These are phyloP conservation scores for Salarias fasciatus DNA, from an alignment of 2,797 vertebrate species.

Conservation along the genomic window DNA sequence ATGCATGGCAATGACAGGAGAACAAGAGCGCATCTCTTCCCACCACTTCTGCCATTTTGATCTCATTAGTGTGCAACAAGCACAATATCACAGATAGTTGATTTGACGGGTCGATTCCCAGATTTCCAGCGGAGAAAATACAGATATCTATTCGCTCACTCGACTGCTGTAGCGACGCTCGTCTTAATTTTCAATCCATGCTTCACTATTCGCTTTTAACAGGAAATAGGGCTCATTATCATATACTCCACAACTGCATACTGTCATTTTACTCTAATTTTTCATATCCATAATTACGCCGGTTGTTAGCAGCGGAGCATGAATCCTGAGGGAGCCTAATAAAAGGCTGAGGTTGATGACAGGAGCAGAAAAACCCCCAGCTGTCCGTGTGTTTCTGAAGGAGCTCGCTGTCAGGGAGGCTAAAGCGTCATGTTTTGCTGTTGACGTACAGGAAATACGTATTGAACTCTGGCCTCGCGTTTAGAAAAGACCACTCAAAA, in stretches of 20 bases:
- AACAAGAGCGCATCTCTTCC: conserved; percentile 20
- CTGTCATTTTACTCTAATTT: conserved; percentile 52
- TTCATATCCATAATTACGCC: conserved; percentile 62
- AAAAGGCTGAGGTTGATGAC: conserved; percentile 62
- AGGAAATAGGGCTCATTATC: conserved; percentile 55
- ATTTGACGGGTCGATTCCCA: conserved; percentile 41
- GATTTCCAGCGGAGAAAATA: conserved; percentile 29
- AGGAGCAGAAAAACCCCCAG: conserved; percentile 58
- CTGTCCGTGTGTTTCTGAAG: conserved; percentile 54
- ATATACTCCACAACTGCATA: conserved; percentile 55
- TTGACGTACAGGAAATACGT: conserved; percentile 24
- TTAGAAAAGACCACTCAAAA: conserved; percentile 42
- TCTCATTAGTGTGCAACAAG: conserved; percentile 49
- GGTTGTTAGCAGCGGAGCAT: conserved; percentile 54
- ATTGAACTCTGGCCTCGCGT: conserved; percentile 25
- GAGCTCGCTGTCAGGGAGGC: conserved; percentile 54
- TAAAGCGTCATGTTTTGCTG: conserved; percentile 33
- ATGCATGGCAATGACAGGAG: conserved; percentile 26
- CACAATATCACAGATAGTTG: conserved; percentile 42
- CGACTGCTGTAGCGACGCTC: conserved; percentile 34
- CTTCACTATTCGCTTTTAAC: conserved; percentile 46
- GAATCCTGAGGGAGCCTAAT: conserved; percentile 67
- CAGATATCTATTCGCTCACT: conserved; percentile 53
- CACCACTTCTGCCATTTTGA: conserved; percentile 41
- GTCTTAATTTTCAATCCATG: conserved; percentile 42